Conservation (phyloP, 2,797 vertebrate species). For the Dipus sagitta region DNA sequence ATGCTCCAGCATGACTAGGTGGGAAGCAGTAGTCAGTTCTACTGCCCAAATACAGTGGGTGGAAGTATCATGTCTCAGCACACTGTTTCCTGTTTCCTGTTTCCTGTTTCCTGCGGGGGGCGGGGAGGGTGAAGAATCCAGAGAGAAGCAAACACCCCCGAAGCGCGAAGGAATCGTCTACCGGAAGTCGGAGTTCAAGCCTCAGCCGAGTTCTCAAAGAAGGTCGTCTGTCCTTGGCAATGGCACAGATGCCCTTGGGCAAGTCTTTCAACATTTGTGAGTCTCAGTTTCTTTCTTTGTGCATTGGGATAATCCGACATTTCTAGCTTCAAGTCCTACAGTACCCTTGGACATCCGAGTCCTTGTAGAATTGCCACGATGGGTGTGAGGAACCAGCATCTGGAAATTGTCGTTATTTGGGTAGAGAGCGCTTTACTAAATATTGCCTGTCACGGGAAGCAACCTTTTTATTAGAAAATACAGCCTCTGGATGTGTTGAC, state of each 20-base stretch:
- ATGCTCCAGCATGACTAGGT: background rate
- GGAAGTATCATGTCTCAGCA: too few species aligned
- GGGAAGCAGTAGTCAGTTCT: background rate
- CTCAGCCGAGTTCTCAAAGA: background rate
- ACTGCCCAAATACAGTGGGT: background rate
- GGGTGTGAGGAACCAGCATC: background rate
- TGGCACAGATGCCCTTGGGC: background rate
- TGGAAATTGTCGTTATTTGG: slow-evolving; percentile 42
- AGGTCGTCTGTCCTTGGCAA: background rate
- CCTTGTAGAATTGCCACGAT: background rate
- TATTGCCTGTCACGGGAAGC: slow-evolving; percentile 17
- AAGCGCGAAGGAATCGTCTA: background rate
- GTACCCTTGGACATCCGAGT: background rate
- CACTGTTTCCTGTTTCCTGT: too few species aligned
- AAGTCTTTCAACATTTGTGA: slow-evolving; percentile 7
- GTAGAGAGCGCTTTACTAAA: background rate
- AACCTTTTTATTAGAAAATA: slow-evolving; percentile 66
- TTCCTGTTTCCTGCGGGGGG: too few species aligned
- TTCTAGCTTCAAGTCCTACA: background rate
- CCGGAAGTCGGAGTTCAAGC: background rate
- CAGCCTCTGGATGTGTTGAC: slow-evolving; percentile 8
- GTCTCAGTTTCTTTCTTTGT: background rate
- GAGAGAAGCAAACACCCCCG: too few species aligned
- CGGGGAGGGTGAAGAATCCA: too few species aligned
- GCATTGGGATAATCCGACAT: background rate